Evolutionary conservation across 2,797 vertebrate genomes (phyloP), one percentile per base, ranked within the genome.

Genomic region (Danio aesculapii): DNA sequence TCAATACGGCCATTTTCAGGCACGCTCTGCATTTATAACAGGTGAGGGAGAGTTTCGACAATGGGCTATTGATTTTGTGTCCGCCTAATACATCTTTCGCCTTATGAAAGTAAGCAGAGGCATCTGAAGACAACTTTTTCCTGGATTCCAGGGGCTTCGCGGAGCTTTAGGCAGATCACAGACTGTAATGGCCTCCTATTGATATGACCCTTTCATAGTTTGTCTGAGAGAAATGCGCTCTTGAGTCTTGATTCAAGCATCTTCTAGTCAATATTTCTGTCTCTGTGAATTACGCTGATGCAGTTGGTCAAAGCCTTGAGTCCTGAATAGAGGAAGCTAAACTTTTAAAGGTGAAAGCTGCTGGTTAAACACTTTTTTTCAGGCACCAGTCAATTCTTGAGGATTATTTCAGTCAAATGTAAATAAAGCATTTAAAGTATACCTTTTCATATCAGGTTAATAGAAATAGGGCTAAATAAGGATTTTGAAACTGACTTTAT

Each of bases 11-110:
- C 30, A 69, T 69, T 79, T 82, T 75, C 77, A 70, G 61, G 63
- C 16, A 17, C 6, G 12, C 39, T 43, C 64, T 64, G 72, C 72
- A 83, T 83, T 83, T 70, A 69, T 70, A 83, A 64, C 66, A 76
- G 53, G 47, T 63, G 30, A 49, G 72, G 46, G 59, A 59, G 67
- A 62, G 39, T 80, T 70, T 43, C 64, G 76, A 80, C 72, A 80
- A 80, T 71, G 52, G 58, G 8, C n/a, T 84, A 80, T 80, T 6
- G 82, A 84, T 80, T 80, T 80, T 12, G 41, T 63, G 58, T 58
- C 64, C 1, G 67, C 59, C 64, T 55, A 55, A 66, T 58, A 63
- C 66, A 17, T 71, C 71, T 12, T 21, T 66, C 0, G 2, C 58
- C 39, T 55, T 47, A 61, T 75, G 14, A 75, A 85, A 75, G 74